Conservation (phyloP, 2,888 invertebrate species). For the Drosophila anceps region DNA sequence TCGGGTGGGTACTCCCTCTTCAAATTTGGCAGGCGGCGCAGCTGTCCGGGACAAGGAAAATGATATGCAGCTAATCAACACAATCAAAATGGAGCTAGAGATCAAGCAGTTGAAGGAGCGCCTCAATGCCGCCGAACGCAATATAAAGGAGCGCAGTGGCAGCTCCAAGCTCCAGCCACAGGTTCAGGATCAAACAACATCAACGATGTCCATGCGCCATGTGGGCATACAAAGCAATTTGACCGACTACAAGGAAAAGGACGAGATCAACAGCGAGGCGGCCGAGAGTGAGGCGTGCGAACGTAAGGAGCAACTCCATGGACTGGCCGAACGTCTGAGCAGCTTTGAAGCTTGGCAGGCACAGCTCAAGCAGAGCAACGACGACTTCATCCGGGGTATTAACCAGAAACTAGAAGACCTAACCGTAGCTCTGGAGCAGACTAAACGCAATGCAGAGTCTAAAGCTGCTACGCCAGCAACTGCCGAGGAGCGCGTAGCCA, state of each 20-base stretch:
- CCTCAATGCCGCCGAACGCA: slow-evolving; percentile 87
- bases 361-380: slow-evolving; percentile 68
- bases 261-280: slow-evolving; percentile 57
- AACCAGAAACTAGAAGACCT: slow-evolving; percentile 74
- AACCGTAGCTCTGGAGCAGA: slow-evolving; percentile 58
- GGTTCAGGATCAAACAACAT: slow-evolving; percentile 41
- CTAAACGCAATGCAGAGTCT: slow-evolving; percentile 31
- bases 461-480: slow-evolving; percentile 12
- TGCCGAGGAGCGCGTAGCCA: slow-evolving; percentile 44
- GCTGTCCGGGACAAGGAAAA: slow-evolving; percentile 70
- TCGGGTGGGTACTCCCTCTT: slow-evolving; percentile 55
- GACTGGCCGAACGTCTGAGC: slow-evolving; percentile 67
- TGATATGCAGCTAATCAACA: slow-evolving; percentile 86
- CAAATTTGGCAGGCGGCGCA: slow-evolving; percentile 13
- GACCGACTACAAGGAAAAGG: slow-evolving; percentile 72
- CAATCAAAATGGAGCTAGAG: slow-evolving; percentile 88
- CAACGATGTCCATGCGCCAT: slow-evolving; percentile 43
- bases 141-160: slow-evolving; percentile 83
- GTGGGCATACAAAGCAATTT: slow-evolving; percentile 77
- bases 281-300: slow-evolving; percentile 56
- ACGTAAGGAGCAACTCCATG: slow-evolving; percentile 65
- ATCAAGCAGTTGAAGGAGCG: slow-evolving; percentile 89
- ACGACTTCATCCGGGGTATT: slow-evolving; percentile 71
- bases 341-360: slow-evolving; percentile 76
- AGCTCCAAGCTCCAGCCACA: slow-evolving; percentile 21